These are phyloP conservation scores for Lepisosteus oculatus DNA, from an alignment of 2,113 vertebrate genomes.

Conservation along the genomic window DNA sequence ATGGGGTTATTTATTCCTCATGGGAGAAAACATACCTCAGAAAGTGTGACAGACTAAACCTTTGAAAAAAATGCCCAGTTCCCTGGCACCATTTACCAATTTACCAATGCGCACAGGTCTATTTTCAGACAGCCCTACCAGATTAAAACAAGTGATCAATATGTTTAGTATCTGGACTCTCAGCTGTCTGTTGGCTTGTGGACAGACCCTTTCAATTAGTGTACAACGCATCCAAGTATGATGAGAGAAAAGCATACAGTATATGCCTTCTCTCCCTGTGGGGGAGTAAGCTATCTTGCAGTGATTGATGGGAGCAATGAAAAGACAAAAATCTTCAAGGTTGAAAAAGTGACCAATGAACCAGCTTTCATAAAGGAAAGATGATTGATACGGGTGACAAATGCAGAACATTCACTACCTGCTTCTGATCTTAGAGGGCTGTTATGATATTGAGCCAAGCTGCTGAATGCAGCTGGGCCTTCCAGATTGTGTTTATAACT, in stretches of 20 bases:
- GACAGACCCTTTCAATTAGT: neutral
- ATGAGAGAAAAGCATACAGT: neutral
- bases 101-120: neutral
- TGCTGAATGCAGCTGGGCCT: slow-evolving; percentile 10
- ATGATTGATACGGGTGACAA: slow-evolving; percentile 53
- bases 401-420: slow-evolving; percentile 32
- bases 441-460: slow-evolving; percentile 22
- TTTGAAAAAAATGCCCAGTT: neutral
- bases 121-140: neutral
- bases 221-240: neutral
- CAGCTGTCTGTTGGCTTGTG: neutral
- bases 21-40: neutral
- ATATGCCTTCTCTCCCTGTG: neutral
- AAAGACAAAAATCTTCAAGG: slow-evolving; percentile 38
- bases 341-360: slow-evolving; percentile 53
- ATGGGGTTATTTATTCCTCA: slow-evolving; percentile 24
- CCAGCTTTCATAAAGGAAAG: slow-evolving; percentile 26
- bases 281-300: slow-evolving; percentile 1
- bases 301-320: slow-evolving; percentile 47
- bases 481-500: neutral
- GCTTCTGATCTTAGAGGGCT: slow-evolving; percentile 1
- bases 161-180: neutral
- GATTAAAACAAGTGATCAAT: slow-evolving; percentile 20
- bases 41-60: neutral
- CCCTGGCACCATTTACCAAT: slow-evolving; percentile 3